These are phyloP conservation scores for Machimus rusticus DNA, from an alignment of 2,888 invertebrate species.

Conservation along the genomic window DNA sequence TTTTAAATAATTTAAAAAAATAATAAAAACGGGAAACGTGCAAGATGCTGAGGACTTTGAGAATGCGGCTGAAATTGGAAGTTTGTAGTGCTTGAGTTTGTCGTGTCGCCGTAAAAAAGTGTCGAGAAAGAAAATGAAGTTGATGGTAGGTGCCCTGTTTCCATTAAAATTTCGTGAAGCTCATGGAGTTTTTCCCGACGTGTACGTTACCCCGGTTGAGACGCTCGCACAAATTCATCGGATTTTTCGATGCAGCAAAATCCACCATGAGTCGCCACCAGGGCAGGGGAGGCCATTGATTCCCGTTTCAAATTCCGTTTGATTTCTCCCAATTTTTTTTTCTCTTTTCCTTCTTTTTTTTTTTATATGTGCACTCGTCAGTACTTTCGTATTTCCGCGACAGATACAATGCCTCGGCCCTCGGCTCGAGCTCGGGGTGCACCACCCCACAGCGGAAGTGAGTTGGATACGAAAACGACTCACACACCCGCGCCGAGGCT, in stretches of 20 bases:
- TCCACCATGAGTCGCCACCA: neutral
- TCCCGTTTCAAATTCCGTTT: constrained; percentile 21
- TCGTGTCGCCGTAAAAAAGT: neutral
- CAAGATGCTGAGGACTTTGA: constrained; percentile 2
- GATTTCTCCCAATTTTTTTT: neutral
- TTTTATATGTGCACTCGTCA: neutral
- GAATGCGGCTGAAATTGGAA: neutral
- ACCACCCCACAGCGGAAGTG: constrained; percentile 13
- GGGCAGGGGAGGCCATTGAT: constrained; percentile 17
- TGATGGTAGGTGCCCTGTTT: constrained; percentile 19
- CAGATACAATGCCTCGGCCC: neutral
- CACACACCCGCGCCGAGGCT: neutral
- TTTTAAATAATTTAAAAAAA: neutral
- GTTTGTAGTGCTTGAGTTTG: neutral
- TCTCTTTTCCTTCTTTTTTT: neutral
- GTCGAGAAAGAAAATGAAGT: constrained; percentile 31
- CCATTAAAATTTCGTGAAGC: neutral
- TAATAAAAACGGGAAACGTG: neutral
- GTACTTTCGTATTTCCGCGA: constrained; percentile 33
- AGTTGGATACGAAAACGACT: neutral
- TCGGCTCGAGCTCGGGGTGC: neutral
- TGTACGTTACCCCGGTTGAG: neutral
- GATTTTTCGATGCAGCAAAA: constrained; percentile 2
- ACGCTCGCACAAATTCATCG: neutral
- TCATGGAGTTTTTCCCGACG: neutral